Conservation (phyloP, 2,797 vertebrate species). For the Hippocampus kuda region DNA sequence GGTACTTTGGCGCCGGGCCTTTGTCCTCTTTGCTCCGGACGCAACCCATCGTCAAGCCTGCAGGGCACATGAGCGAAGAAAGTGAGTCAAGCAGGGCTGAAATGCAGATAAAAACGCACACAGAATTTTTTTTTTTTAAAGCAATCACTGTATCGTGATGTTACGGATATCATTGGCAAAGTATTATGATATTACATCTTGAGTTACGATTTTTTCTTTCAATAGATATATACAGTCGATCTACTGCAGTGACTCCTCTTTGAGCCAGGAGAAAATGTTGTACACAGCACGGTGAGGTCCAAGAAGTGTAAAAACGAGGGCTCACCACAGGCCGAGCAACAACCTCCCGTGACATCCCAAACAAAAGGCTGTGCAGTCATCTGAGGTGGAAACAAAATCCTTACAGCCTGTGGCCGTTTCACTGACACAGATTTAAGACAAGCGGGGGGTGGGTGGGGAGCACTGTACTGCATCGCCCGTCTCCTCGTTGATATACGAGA, state of each 20-base stretch:
- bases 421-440: slow-evolving; percentile 26
- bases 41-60: slow-evolving; percentile 87
- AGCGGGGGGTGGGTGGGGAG: too few relatives aligned
- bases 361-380: slow-evolving; percentile 33
- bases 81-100: not conserved
- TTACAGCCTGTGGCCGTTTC: slow-evolving; percentile 31
- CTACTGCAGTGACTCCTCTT: not conserved
- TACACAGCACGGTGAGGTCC: not conserved
- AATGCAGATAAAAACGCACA: too few relatives aligned
- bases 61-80: not conserved
- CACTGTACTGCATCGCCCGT: not conserved
- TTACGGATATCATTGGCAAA: too few relatives aligned
- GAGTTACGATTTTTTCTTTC: too few relatives aligned
- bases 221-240: too few relatives aligned
- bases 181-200: too few relatives aligned
- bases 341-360: slow-evolving; percentile 37
- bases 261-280: not conserved
- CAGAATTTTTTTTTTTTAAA: too few relatives aligned
- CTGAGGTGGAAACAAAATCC: slow-evolving; percentile 27
- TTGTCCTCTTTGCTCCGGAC: slow-evolving; percentile 97
- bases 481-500: slow-evolving; percentile 15
- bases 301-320: not conserved
- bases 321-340: slow-evolving; percentile 13
- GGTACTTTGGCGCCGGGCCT: slow-evolving; percentile 79
- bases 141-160: too few relatives aligned